These are phyloP conservation scores for Regulus satrapa DNA, from an alignment of 2,113 vertebrate genomes.

Conservation along the genomic window DNA sequence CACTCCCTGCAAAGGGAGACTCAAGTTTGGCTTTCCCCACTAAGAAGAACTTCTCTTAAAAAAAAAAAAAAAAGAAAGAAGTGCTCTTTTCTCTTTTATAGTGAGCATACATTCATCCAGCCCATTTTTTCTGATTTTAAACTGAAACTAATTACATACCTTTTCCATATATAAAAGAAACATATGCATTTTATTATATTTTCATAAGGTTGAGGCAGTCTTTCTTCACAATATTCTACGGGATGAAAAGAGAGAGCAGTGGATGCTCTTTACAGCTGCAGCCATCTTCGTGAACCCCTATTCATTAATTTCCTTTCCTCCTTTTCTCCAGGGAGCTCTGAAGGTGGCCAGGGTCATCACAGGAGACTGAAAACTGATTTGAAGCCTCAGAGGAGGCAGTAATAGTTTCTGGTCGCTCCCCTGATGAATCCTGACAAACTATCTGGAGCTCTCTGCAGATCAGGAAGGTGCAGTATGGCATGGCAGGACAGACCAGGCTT, in stretches of 20 bases:
- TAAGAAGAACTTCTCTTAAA: too few relatives aligned
- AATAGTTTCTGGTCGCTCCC: background rate
- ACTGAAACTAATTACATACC: conserved; percentile 7
- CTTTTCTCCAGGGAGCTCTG: background rate
- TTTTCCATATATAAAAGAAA: conserved; percentile 16
- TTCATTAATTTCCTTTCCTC: conserved; percentile 37
- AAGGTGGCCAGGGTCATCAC: background rate
- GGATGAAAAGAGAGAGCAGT: background rate
- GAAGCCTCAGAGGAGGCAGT: conserved; percentile 39
- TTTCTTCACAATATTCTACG: background rate
- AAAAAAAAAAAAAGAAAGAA: background rate
- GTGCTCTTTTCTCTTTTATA: background rate
- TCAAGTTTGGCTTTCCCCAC: background rate
- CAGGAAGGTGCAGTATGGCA: background rate
- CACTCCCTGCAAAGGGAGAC: background rate
- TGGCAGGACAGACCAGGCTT: background rate
- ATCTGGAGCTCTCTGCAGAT: background rate
- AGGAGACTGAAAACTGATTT: conserved; percentile 47
- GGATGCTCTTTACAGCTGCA: background rate
- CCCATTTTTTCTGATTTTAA: background rate
- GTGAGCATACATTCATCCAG: background rate
- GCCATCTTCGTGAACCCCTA: conserved; percentile 27
- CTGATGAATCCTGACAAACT: conserved; percentile 33
- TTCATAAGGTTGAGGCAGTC: conserved; percentile 38
- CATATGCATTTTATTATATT: conserved; percentile 46